Evolutionary conservation across 53 echinoderm and acorn worm genomes (phyloP), one percentile per base, ranked within the genome.

Genomic region (Crossaster papposus): DNA sequence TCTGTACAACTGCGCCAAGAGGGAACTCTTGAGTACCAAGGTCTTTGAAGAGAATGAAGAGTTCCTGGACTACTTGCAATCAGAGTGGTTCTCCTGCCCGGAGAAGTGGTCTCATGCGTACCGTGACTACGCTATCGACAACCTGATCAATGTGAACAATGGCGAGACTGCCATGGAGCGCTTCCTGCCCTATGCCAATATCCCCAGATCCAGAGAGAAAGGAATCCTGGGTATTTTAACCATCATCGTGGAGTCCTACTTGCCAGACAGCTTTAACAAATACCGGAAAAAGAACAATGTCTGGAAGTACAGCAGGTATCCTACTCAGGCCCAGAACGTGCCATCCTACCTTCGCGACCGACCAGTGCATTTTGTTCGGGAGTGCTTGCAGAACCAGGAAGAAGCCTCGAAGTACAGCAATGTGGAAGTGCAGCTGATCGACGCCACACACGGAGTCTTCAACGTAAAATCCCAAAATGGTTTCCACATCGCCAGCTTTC

Each of bases 101-200:
- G 81, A 81, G 28, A 73, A 33, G 18, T 90, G 90, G 90, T 82
- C 82, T 28, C 81, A 81, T 58, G 81, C 54, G 33, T 81, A 64
- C 73, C 90, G 90, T 3, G 82, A 80, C 36, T 82, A 82, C 32
- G 81, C 81, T 72, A 82, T 90, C 13, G 73, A 81, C 72, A 90
- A 87, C 87, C 87, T 87, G 55, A 87, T 87, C 87, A 87, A 90
- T 30, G 82, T 82, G 36, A 90, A 90, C 82, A 90, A 90, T 71
- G 81, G 90, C 12, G 90, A 81, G 36, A 35, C 73, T 36, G 90
- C 90, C 72, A 81, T 81, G 82, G 82, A 90, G 4, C 81, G 82
- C 54, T 81, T 82, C 14, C 62, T 90, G 2, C 81, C 62, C 20
- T 90, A 82, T 55, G 54, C 80, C 55, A 81, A 7, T 5, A 58